Base-by-base conservation (phyloP, 1,140 invertebrate species). In the Aphis craccivora region DNA sequence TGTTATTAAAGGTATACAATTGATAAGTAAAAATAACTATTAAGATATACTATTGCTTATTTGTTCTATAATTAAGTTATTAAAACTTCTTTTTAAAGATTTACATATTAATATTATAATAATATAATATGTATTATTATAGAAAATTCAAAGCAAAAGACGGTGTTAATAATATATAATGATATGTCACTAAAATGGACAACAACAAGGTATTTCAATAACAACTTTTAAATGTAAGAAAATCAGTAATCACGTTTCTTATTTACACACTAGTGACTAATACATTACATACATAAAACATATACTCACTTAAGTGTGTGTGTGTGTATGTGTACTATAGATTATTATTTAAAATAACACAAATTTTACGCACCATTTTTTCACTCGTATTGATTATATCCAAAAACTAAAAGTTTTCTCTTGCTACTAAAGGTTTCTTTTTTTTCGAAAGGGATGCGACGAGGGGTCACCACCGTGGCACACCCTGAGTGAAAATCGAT, bases 321-420 rank as follows among this genome's bases (percentile, higher is more conserved):
- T 83, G 20, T 45, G 11, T 87, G 11, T 83, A 23, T 45, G n/a
- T 11, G 83, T 45, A 14, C 23, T 14, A 6, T n/a, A 55, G 89
- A 90, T 60, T 91, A 43, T 91, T 53, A 45, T 76, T 91, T 25
- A 91, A 91, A 91, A 91, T 81, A 48, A 45, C 45, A 67, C 76
- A 76, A 35, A 91, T 53, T 60, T 30, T 67, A 55, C 89, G 89
- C 89, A 90, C 89, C 89, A n/a, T 90, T 90, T 67, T 90, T 53
- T 43, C 89, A 90, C 89, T 90, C 43, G 90, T 91, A 91, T 91
- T 91, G 90, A 91, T 91, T 91, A 81, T 91, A 91, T 91, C 48
- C 67, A n/a, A 76, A 91, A 91, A 81, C 37, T 35, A 91, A 91
- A 91, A 76, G 60, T 91, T 91, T 91, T 91, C 40, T 60, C 90